Evolutionary conservation across 2,888 invertebrate species (phyloP).

Genomic region (Dasysyrphus albostriatus): DNA sequence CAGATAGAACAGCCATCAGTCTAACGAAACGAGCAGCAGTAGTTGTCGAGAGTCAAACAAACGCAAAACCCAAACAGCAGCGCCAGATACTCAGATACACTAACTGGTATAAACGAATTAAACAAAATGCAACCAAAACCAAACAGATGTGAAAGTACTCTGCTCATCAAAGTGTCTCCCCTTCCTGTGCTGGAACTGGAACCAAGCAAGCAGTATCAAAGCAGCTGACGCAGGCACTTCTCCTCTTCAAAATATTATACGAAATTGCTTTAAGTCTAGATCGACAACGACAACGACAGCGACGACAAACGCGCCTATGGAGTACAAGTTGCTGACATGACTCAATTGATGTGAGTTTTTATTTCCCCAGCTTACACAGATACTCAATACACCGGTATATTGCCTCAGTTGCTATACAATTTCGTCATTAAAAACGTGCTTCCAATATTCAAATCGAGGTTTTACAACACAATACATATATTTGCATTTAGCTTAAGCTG

Average conservation of each 20-base stretch:
- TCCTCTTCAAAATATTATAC: slow-evolving; percentile 37
- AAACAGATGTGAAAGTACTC: slow-evolving; percentile 38
- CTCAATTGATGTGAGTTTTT: slow-evolving; percentile 28
- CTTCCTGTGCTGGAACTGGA: slow-evolving; percentile 37
- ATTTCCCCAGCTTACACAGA: slow-evolving; percentile 62
- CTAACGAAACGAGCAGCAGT: slow-evolving; percentile 56
- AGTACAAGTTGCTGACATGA: slow-evolving; percentile 56
- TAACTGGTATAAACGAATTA: slow-evolving; percentile 69
- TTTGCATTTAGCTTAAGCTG: slow-evolving; percentile 14
- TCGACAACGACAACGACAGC: slow-evolving; percentile 19
- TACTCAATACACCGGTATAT: slow-evolving; percentile 26
- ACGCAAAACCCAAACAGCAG: slow-evolving; percentile 60
- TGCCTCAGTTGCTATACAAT: background rate
- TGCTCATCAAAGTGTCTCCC: slow-evolving; percentile 37
- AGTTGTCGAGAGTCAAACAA: slow-evolving; percentile 67
- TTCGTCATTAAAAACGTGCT: slow-evolving; percentile 30
- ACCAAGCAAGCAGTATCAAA: background rate
- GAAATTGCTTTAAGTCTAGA: slow-evolving; percentile 51
- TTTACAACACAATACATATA: background rate
- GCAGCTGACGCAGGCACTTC: slow-evolving; percentile 65
- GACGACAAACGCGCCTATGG: background rate
- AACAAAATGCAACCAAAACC: slow-evolving; percentile 48
- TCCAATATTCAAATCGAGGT: slow-evolving; percentile 43
- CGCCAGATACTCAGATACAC: slow-evolving; percentile 52
- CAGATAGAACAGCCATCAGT: slow-evolving; percentile 38